Base-by-base conservation (phyloP, 2,797 vertebrate genomes). In the Hydrolagus colliei region DNA sequence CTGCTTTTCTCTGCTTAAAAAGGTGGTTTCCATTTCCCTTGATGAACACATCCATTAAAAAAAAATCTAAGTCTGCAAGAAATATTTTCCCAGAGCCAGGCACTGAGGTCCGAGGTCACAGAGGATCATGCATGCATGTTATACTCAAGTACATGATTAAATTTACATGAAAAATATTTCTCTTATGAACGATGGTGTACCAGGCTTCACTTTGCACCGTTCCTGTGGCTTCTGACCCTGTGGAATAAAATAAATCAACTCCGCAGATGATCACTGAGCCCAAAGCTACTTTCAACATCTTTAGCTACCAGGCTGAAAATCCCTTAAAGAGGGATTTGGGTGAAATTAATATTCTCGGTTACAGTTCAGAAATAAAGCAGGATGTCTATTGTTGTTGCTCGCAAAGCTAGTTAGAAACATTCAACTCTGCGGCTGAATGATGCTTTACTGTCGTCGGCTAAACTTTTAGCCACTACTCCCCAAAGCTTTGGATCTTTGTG, bases 11-110 rank as follows among this genome's bases (percentile, higher is more conserved):
- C 35, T 74, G 32, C 32, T 12, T 74, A 12, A 74, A 41, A 7
- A 13, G 32, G 68, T 20, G 13, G 35, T 35, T 73, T 73, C 73
- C 73, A 74, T 32, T 16, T 27, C 13, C 22, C 73, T 74, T 74
- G 32, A 74, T 16, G 73, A 74, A 11, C n/a, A 73, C 72, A 73
- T 73, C 72, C n/a, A 27, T 73, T 27, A 73, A 73, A 74, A 73
- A 73, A 74, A 41, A 0, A 1, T 35, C 4, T 52, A 52, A 52
- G 5, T 74, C 73, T 77, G 52, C 75, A 77, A 76, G 75, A 27
- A 12, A 41, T 5, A 32, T 18, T 74, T 74, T 74, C 73, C 73
- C 73, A 74, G 22, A 16, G 73, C 73, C 41, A 13, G 20, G 14
- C 7, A 7, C 13, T 16, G 18, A 52, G 74, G 74, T 76, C 52